Base-by-base conservation (phyloP, 1,140 invertebrate genomes). In the Episyrphus balteatus region DNA sequence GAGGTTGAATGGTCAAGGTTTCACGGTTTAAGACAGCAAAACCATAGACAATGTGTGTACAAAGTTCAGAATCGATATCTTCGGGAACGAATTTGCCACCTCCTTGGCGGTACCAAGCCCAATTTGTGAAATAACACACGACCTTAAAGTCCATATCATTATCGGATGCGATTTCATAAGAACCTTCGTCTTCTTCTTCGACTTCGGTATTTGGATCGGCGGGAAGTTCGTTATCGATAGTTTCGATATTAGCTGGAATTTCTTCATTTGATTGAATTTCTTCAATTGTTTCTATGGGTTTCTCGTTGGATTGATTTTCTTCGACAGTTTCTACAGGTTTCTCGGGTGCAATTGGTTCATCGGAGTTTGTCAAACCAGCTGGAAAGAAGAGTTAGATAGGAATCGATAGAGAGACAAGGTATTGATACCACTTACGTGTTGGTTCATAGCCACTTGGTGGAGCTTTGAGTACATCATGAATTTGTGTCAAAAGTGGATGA, bases 81-180 rank as follows among this genome's bases (percentile, higher is more conserved):
- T 82, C 82, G 7, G 89, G 89, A 8, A 81, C 59, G 54, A 84
- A 92, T 58, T 88, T 87, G n/a, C 86, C 90, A 42, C 73, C 62
- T 0, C 83, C 86, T 49, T 79, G 79, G 39, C 88, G 77, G 57
- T 90, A 91, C 85, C 89, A 92, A 12, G 89, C 87, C 91, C 91
- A 94, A 57, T 92, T 93, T 1, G 89, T 92, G 58, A 92, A 93
- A 60, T 93, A 94, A 52, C 90, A 94, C 1, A 93, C 85, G 0
- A 94, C 74, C 71, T 86, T 80, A 51, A 73, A 83, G 42, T 75
- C 57, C 13, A 66, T 60, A 38, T 58, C 15, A n/a, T 34, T 33
- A 8, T 38, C 47, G 6, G 38, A 38, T 36, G 46, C 19, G 11
- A 34, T 32, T 12, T 38, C 51, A 1, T 39, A 37, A 0, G 51